phyloP scores from a whole-genome alignment of 2,888 invertebrate genomes.

The Tachina fera region DNA sequence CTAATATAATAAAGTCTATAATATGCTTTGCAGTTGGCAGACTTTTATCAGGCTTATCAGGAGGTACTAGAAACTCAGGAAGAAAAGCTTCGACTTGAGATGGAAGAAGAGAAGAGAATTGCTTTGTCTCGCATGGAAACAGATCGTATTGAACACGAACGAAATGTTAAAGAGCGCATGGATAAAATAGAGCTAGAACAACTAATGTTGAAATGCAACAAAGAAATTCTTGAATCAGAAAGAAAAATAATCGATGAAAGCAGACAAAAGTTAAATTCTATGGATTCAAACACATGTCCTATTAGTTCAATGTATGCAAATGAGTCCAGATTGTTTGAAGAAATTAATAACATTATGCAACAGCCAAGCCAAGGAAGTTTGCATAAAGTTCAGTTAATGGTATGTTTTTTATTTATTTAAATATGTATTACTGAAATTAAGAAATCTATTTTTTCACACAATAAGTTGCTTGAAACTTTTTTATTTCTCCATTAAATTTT shows the following conservation, averaged over 20 bases:
- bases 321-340: conserved; percentile 80
- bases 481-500: too few relatives aligned
- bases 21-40: conserved; percentile 79
- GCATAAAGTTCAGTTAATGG: conserved; percentile 81
- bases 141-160: conserved; percentile 80
- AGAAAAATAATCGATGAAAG: conserved; percentile 76
- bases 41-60: conserved; percentile 84
- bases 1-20: conserved; percentile 17
- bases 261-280: conserved; percentile 10
- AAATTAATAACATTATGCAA: conserved; percentile 81
- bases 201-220: conserved; percentile 83
- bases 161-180: conserved; percentile 79
- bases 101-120: conserved; percentile 80
- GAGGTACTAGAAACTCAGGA: conserved; percentile 85
- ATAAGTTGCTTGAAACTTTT: background rate
- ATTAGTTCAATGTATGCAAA: conserved; percentile 70
- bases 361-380: conserved; percentile 81
- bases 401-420: conserved; percentile 62
- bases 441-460: background rate
- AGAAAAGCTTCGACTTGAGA: conserved; percentile 81
- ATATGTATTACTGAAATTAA: background rate
- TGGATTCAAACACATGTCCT: conserved; percentile 62
- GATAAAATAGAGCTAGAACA: conserved; percentile 81
- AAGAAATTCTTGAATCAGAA: conserved; percentile 83
- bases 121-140: conserved; percentile 79